Evolutionary conservation across 2,113 vertebrate genomes (phyloP), one percentile per base, ranked within the genome.

Genomic region (Tachysurus vachellii): DNA sequence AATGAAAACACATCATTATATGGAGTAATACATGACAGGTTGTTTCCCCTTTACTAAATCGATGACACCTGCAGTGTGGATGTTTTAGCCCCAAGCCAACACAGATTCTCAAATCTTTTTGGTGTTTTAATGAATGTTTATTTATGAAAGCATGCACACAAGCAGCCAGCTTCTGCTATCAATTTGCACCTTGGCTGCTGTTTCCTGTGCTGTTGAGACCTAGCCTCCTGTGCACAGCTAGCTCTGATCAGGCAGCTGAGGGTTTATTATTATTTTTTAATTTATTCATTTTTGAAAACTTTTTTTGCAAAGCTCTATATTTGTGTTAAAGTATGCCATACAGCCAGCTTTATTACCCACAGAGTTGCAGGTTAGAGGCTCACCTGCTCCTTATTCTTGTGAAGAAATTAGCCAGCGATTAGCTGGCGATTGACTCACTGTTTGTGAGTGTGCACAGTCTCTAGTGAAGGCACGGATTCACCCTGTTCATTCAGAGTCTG

Each of bases 101-200:
- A 70, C 14, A 70, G 21, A 56, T 47, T 71, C 28, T 56, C 82
- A 54, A 70, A 70, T 70, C 16, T 54, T 31, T 47, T 53, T 23
- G 62, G 62, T 70, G 47, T 83, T 64, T 64, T 83, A 66, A 83
- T 83, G 61, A 82, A 64, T 44, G 42, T 64, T 64, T 44, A 26
- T 83, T 83, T 50, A 76, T 83, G 28, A 62, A 36, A 54, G 31
- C 44, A 4, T 23, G 62, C 2, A 7, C 64, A 54, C 82, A 70
- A 23, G 44, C 59, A 82, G 42, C 50, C 61, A 83, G 82, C 82
- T 70, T 70, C 82, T 70, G 47, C n/a, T 83, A 21, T 70, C 66
- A 84, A 57, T 84, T 84, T 36, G 50, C 82, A 84, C 66, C 82
- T 84, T 42, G 82, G 17, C 82, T 83, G 82, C 82, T 23, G 50